These are phyloP conservation scores for Heliconius congener DNA, from an alignment of 1,140 invertebrate genomes.

Conservation along the genomic window DNA sequence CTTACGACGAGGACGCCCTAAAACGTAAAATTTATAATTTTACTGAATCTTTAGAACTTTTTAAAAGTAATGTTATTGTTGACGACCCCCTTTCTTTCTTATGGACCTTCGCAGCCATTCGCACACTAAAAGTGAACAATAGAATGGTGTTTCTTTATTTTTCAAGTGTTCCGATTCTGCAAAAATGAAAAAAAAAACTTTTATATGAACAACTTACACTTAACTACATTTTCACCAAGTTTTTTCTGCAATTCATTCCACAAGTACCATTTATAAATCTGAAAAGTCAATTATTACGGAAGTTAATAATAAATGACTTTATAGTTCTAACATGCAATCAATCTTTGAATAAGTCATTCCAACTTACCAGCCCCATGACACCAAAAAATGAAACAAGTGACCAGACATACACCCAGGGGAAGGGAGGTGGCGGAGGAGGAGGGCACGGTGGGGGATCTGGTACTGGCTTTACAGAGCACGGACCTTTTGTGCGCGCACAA, in stretches of 20 bases:
- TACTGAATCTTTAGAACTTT: not conserved
- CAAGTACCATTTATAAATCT: constrained; percentile 62
- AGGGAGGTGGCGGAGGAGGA: constrained; percentile 55
- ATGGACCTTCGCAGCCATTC: too few species aligned
- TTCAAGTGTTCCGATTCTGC: too few species aligned
- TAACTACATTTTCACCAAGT: constrained; percentile 45
- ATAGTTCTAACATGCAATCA: not conserved
- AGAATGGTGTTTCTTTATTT: too few species aligned
- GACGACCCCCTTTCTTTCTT: too few species aligned
- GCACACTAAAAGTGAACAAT: too few species aligned
- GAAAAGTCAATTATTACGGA: constrained; percentile 30
- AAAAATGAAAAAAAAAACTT: too few species aligned
- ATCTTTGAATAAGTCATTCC: not conserved
- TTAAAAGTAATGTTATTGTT: not conserved
- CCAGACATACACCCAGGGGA: constrained; percentile 63
- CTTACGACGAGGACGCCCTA: constrained; percentile 63
- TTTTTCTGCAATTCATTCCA: constrained; percentile 49
- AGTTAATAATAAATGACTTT: not conserved
- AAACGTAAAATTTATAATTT: not conserved
- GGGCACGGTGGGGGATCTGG: constrained; percentile 54
- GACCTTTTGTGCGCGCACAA: constrained; percentile 52
- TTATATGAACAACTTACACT: constrained; percentile 50
- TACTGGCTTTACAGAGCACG: constrained; percentile 51
- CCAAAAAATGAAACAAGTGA: constrained; percentile 49
- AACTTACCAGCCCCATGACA: constrained; percentile 62